phyloP scores from a whole-genome alignment of 2,888 invertebrate species.

The Imbricaverruca yamaguchii region DNA sequence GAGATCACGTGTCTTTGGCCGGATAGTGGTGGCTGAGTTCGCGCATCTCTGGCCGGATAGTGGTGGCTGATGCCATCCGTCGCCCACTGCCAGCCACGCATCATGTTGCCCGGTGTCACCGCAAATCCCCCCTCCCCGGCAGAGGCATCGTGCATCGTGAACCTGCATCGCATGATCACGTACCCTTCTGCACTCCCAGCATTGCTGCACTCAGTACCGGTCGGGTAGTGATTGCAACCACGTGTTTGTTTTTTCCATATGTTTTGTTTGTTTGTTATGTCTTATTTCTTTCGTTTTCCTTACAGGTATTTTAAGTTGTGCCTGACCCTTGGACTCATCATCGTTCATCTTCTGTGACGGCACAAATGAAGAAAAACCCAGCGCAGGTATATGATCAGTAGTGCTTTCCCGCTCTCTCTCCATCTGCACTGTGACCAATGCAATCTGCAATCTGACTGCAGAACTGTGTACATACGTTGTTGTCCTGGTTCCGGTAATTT shows the following conservation, averaged over 20 bases:
- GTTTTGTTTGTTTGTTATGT: neutral
- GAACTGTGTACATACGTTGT: no score
- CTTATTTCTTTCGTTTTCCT: neutral
- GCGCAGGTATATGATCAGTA: neutral
- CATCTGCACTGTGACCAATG: neutral
- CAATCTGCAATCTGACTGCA: no score
- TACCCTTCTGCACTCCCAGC: no score
- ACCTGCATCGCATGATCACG: no score
- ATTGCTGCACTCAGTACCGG: no score
- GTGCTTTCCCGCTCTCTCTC: neutral
- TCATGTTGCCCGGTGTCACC: neutral
- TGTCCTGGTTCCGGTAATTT: no score
- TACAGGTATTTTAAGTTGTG: neutral
- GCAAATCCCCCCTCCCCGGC: neutral
- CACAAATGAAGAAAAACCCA: constrained; percentile 3
- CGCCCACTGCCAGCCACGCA: no score
- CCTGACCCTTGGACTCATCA: neutral
- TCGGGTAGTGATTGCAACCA: no score
- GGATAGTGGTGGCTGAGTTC: no score
- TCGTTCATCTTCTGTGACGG: neutral
- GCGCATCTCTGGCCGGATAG: no score
- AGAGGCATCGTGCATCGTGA: neutral
- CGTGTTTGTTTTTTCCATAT: neutral
- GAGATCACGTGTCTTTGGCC: no score
- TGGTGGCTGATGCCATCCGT: no score